phyloP scores from a whole-genome alignment of 2,113 vertebrate genomes.

The Candoia aspera region DNA sequence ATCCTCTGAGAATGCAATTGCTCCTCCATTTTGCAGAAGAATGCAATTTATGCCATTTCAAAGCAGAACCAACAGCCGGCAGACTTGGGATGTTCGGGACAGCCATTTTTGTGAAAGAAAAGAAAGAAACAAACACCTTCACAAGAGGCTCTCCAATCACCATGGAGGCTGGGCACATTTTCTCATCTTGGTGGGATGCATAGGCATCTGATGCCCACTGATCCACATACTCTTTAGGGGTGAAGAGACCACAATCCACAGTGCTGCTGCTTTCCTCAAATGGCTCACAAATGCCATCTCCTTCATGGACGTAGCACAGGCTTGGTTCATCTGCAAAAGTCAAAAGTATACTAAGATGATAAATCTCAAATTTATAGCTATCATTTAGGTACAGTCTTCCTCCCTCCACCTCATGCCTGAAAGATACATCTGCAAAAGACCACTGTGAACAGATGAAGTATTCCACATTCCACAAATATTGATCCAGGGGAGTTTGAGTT shows the following conservation, averaged over 20 bases:
- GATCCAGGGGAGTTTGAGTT: not conserved
- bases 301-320: conserved; percentile 85
- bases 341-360: not conserved
- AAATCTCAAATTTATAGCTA: not conserved
- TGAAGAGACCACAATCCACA: conserved; percentile 85
- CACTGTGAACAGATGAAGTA: not conserved
- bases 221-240: conserved; percentile 82
- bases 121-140: conserved; percentile 70
- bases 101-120: not conserved
- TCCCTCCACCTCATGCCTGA: not conserved
- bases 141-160: conserved; percentile 85
- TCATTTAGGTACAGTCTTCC: not conserved
- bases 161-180: conserved; percentile 79
- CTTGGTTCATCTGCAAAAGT: conserved; percentile 86
- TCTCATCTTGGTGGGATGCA: conserved; percentile 80
- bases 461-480: not conserved
- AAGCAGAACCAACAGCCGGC: not conserved
- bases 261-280: conserved; percentile 83
- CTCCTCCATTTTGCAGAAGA: not conserved
- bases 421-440: not conserved
- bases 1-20: not conserved
- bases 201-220: conserved; percentile 87
- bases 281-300: conserved; percentile 87
- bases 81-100: not conserved
- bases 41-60: not conserved